Evolutionary conservation across 1,140 invertebrate species (phyloP), one percentile per base, ranked within the genome.

Genomic region (Tribolium madens): DNA sequence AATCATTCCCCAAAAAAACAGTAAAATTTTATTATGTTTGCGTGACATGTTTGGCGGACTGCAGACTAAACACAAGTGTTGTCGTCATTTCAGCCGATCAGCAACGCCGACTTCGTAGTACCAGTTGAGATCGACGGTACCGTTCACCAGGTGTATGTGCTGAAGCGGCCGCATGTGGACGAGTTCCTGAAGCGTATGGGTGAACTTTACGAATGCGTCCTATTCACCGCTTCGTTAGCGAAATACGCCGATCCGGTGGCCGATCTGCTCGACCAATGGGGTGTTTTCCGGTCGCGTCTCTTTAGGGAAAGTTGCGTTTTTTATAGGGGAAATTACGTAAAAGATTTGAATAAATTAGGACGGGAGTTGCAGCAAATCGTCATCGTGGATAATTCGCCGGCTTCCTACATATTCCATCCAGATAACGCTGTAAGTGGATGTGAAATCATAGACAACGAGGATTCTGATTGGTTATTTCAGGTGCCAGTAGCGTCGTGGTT

Each of bases 171-270:
- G 85, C 96, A 98, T 89, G 98, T 99, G 52, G 98, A 99, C 87
- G 98, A 99, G 84, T 99, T 99, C 89, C 91, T 99, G 48, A 94
- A 98, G 84, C 93, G 96, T 84, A 98, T 99, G 93, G 98, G 98
- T 50, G 96, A 99, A 88, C 89, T 99, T 46, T 99, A 98, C 88
- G 98, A 99, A 88, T 99, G 98, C 90, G 95, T 99, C 81, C 90
- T 99, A 74, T 99, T 99, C 89, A 99, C 98, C 80, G 98, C 98
- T 76, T 98, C 97, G 88, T 91, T 99, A 85, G 97, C 97, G 53
- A 99, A 99, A 93, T 99, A 99, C 89, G 98, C 98, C 77, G 98
- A 99, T 90, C 98, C 98, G 48, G 98, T 99, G 75, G 97, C 98
- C 57, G 97, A 99, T 90, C 89, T 99, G 79, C 88, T 99, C 76